Percentiles rank a stretch among this genome's conserved stretches.
phyloP scores from a whole-genome alignment of 2,113 vertebrate species.

The Hyla sarda region DNA sequence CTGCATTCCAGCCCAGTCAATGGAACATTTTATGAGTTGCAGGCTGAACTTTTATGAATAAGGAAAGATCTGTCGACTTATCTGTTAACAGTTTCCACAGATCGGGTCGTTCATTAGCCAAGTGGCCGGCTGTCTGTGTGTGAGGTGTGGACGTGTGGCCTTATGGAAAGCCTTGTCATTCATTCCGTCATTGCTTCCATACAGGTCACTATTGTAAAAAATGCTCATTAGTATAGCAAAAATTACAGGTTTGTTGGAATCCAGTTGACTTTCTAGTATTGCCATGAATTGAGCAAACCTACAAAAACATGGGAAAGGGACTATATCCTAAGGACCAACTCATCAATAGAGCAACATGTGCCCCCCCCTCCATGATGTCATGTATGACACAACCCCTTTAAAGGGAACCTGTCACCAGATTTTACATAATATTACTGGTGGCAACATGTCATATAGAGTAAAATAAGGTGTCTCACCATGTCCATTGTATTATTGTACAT shows the following conservation, averaged over 20 bases:
- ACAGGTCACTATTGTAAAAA: not conserved
- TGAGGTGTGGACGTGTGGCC: not conserved
- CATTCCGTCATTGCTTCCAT: not conserved
- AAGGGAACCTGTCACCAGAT: too few relatives aligned
- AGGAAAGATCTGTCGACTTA: constrained; percentile 16
- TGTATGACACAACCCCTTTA: too few relatives aligned
- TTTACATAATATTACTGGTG: too few relatives aligned
- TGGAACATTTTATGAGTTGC: constrained; percentile 26
- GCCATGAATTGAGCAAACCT: not conserved
- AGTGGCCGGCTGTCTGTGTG: constrained; percentile 16
- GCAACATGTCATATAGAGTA: too few relatives aligned
- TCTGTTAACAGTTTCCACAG: constrained; percentile 44
- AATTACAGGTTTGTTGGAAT: not conserved
- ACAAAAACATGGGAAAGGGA: not conserved
- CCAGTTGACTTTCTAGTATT: not conserved
- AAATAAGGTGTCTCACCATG: too few relatives aligned
- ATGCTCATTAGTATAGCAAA: not conserved
- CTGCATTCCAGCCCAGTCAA: constrained; percentile 50
- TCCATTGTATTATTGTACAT: too few relatives aligned
- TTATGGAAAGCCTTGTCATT: not conserved
- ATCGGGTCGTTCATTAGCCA: constrained; percentile 34
- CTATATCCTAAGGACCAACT: too few relatives aligned
- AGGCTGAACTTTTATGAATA: constrained; percentile 44
- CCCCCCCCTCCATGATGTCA: too few relatives aligned
- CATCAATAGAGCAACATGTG: too few relatives aligned